Percentiles rank a stretch among this genome's conserved stretches.
phyloP scores from a whole-genome alignment of 2,113 vertebrate species.

The Callopanchax toddi region DNA sequence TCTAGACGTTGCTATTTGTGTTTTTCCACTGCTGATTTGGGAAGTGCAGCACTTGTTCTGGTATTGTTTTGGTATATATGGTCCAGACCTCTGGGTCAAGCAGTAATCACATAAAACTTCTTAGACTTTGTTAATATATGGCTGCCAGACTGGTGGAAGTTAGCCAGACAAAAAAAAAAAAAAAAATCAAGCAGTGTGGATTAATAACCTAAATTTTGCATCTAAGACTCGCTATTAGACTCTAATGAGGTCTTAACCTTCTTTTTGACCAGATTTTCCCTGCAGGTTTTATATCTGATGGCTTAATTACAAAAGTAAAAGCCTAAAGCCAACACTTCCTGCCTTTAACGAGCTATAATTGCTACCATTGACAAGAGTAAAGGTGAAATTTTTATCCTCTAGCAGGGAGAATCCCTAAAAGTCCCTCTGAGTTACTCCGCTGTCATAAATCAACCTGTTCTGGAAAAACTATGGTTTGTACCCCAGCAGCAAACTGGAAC shows the following conservation, averaged over 20 bases:
- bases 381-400: constrained; percentile 8
- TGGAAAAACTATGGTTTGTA: too few species aligned
- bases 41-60: constrained; percentile 67
- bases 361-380: constrained; percentile 21
- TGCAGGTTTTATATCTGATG: background rate
- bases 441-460: too few species aligned
- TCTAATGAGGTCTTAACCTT: constrained; percentile 8
- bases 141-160: constrained; percentile 40
- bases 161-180: constrained; percentile 27
- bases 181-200: constrained; percentile 2
- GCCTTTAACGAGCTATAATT: constrained; percentile 34
- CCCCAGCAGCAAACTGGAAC: too few species aligned
- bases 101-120: constrained; percentile 28
- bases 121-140: constrained; percentile 28
- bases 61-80: constrained; percentile 68
- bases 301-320: constrained; percentile 24
- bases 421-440: background rate
- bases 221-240: constrained; percentile 19
- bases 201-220: constrained; percentile 14
- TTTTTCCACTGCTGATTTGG: constrained; percentile 53
- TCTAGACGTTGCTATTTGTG: constrained; percentile 77
- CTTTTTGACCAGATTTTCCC: constrained; percentile 1
- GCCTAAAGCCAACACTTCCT: constrained; percentile 6
- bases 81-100: constrained; percentile 62
- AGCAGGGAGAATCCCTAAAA: constrained; percentile 1